Evolutionary conservation across 2,797 vertebrate genomes (phyloP).

Genomic region (Neosilurus hyrtlii): DNA sequence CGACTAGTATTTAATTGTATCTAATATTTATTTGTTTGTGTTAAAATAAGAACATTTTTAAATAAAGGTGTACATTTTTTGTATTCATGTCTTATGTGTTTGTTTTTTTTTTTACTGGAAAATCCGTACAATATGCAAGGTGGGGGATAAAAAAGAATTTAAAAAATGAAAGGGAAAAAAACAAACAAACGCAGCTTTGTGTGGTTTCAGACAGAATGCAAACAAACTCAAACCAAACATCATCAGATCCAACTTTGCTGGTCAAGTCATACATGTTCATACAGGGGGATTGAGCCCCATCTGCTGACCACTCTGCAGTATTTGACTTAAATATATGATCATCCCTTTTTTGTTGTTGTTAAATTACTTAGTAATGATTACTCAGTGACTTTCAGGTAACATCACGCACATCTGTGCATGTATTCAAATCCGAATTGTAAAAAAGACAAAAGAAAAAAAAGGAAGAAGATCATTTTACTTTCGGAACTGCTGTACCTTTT

Average conservation of each 20-base stretch:
- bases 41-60: not conserved
- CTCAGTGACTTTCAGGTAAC: not conserved
- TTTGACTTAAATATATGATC: not conserved
- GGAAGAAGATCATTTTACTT: no score
- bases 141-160: not conserved
- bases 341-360: not conserved
- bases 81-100: not conserved
- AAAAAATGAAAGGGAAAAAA: not conserved
- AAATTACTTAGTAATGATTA: not conserved
- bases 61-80: not conserved
- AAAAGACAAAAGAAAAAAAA: no score
- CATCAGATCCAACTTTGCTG: not conserved
- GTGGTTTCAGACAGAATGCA: not conserved
- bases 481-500: no score
- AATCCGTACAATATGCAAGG: not conserved
- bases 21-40: constrained; percentile 27
- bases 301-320: constrained; percentile 38
- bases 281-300: constrained; percentile 38
- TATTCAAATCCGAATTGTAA: no score
- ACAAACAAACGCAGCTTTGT: no score
- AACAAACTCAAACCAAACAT: constrained; percentile 7
- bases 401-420: not conserved
- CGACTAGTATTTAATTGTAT: constrained; percentile 28
- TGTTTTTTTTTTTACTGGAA: not conserved
- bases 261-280: constrained; percentile 4